Evolutionary conservation across 2,888 invertebrate species (phyloP).

Genomic region (Morpho achilles): DNA sequence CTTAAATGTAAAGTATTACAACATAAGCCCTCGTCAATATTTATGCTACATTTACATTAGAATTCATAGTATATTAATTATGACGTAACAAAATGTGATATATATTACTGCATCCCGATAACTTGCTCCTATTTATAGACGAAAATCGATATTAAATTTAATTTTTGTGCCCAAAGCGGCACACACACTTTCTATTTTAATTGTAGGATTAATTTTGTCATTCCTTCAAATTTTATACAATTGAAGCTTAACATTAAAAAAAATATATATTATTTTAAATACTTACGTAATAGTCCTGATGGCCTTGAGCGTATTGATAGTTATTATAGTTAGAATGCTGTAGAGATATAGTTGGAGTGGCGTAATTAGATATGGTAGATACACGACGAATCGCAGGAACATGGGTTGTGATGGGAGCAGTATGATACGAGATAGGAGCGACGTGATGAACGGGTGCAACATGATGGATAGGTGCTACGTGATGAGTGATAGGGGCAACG

Average conservation of each 20-base stretch:
- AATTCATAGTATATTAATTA: too few relatives aligned
- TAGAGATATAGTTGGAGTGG: constrained; percentile 15
- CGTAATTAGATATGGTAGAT: constrained; percentile 26
- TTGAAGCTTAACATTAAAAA: too few relatives aligned
- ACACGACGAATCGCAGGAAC: constrained; percentile 29
- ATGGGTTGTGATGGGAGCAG: constrained; percentile 22
- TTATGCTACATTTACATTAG: too few relatives aligned
- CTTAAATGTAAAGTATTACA: too few relatives aligned
- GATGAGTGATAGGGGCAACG: constrained; percentile 4
- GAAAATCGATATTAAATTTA: too few relatives aligned
- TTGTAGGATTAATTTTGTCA: too few relatives aligned
- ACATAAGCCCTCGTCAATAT: too few relatives aligned
- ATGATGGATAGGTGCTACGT: constrained; percentile 20
- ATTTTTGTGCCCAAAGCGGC: background rate
- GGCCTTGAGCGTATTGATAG: constrained; percentile 32
- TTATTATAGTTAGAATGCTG: constrained; percentile 20
- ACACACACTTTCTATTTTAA: too few relatives aligned
- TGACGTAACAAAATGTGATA: too few relatives aligned
- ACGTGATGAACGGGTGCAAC: constrained; percentile 37
- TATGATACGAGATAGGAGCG: constrained; percentile 31
- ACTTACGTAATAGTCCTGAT: constrained; percentile 51
- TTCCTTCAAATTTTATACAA: too few relatives aligned
- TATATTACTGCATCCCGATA: too few relatives aligned
- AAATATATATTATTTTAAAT: background rate
- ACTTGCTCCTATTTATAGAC: too few relatives aligned